These are phyloP conservation scores for Calameuta filiformis DNA, from an alignment of 2,888 invertebrate species.

Conservation along the genomic window DNA sequence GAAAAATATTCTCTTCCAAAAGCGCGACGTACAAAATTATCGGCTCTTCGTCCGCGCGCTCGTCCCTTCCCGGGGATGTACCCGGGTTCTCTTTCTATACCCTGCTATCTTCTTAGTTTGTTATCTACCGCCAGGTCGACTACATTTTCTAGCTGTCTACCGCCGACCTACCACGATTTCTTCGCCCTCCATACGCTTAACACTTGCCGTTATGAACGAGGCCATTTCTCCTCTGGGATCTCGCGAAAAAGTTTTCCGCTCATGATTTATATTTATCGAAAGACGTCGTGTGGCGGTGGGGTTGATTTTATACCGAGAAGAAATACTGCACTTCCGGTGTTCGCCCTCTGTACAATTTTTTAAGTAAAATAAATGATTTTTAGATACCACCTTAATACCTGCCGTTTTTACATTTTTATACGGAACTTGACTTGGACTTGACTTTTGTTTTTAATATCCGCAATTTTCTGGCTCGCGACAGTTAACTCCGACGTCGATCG, in stretches of 20 bases:
- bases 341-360: neutral
- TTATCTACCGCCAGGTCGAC: neutral
- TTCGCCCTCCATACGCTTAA: neutral
- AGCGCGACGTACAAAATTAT: neutral
- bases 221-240: neutral
- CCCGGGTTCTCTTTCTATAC: neutral
- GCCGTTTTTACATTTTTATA: neutral
- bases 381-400: neutral
- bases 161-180: neutral
- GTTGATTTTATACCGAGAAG: neutral
- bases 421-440: neutral
- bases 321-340: neutral
- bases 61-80: neutral
- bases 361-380: neutral
- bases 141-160: neutral
- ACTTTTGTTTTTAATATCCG: neutral
- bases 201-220: neutral
- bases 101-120: neutral
- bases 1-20: neutral
- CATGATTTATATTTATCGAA: neutral
- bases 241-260: neutral
- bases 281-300: neutral
- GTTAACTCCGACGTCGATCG: neutral
- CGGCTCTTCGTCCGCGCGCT: neutral
- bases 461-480: neutral